Evolutionary conservation across 2,113 vertebrate genomes (phyloP), one percentile per base, ranked within the genome.

Genomic region (Ceuthmochares aereus): DNA sequence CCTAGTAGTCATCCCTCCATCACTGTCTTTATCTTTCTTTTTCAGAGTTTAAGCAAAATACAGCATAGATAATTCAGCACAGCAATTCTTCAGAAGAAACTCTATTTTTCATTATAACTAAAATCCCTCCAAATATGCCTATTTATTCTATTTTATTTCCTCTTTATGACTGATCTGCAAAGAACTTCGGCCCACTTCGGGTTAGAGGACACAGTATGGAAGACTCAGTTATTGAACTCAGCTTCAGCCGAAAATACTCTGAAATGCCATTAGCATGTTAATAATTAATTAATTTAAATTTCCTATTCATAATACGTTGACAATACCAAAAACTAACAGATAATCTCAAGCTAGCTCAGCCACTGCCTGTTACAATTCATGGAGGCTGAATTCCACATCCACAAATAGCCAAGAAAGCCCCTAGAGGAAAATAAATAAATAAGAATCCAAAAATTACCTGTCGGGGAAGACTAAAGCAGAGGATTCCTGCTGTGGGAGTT

Each of bases 401-500:
- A 40, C 17, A 80, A 43, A 70, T 2, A 96, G 40, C 29, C 32
- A 64, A 84, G 43, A 88, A 80, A 60, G 4, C 30, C 42, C 68
- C 40, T 60, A 77, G 14, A 63, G 26, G 40, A 73, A 89, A 62
- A 67, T 34, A 80, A 68, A 73, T 29, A 8, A 30, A 55, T 59
- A 43, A 74, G 3, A 80, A 91, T 36, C 23, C 62, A 84, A 54
- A 78, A 92, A 90, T 75, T 47, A 83, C 88, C 88, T 90, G 85
- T 34, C 92, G 64, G 37, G 45, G 40, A 76, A 92, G 52, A 62
- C 10, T 34, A 75, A 84, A 77, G 49, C 87, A 87, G 54, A 94
- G 67, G 93, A 95, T 94, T 93, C 87, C 91, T 96, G 76, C 47
- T 2, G 42, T 90, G 85, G 83, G 85, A 94, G 90, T 95, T 92